A percentile compares a stretch with the other conserved stretches of the same genome.
Evolutionary conservation across 92 coral and sea anemone genomes (phyloP).

Genomic region (Porites lobata): DNA sequence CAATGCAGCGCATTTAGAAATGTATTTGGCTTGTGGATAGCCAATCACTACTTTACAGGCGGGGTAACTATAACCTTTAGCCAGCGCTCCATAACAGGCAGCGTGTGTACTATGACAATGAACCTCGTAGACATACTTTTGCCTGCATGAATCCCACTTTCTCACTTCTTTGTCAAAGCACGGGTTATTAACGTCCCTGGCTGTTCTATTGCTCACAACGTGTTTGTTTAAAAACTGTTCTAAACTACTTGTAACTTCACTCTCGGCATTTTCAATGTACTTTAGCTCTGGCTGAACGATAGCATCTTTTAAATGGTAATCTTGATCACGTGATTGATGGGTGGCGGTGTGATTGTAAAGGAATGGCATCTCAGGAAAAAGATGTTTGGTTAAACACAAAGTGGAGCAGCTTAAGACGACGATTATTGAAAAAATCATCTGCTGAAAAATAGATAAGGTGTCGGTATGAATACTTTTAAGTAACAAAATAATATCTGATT

Average conservation of each 20-base stretch:
- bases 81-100: not conserved
- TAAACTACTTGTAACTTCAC: not conserved
- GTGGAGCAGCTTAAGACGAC: not conserved
- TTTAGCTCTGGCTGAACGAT: not conserved
- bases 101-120: not conserved
- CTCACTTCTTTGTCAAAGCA: not conserved
- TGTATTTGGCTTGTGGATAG: not conserved
- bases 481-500: no score
- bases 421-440: not conserved
- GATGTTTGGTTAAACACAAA: slow-evolving; percentile 5
- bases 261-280: not conserved
- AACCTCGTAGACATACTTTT: not conserved
- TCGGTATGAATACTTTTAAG: not conserved
- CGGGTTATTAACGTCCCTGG: not conserved
- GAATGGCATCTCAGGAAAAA: not conserved
- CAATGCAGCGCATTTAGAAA: not conserved
- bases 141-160: slow-evolving; percentile 8
- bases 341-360: not conserved
- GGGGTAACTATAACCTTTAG: not conserved
- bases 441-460: not conserved
- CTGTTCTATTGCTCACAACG: slow-evolving; percentile 15
- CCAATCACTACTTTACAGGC: slow-evolving; percentile 15
- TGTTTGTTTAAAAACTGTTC: not conserved
- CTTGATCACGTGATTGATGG: not conserved
- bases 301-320: not conserved